phyloP scores from a whole-genome alignment of 2,888 invertebrate species.

The Drepana falcataria region DNA sequence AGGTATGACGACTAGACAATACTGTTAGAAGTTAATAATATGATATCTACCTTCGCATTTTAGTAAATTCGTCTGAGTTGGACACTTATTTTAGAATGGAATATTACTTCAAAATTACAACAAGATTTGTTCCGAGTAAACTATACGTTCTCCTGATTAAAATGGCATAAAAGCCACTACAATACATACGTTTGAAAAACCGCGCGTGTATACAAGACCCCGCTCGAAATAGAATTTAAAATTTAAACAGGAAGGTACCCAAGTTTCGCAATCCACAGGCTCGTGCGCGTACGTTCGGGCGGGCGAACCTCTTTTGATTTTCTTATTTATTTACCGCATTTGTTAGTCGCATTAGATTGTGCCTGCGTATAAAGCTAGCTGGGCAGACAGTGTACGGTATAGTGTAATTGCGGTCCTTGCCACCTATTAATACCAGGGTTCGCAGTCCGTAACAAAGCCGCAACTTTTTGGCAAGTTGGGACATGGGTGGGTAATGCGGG shows the following conservation, averaged over 20 bases:
- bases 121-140: no score
- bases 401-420: slow-evolving; percentile 29
- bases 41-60: no score
- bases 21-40: no score
- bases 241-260: slow-evolving; percentile 29
- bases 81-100: no score
- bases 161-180: slow-evolving; percentile 5
- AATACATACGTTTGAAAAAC: slow-evolving; percentile 12
- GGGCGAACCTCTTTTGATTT: slow-evolving; percentile 15
- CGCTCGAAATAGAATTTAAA: slow-evolving; percentile 33
- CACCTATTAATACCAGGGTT: slow-evolving; percentile 17
- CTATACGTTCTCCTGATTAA: not conserved
- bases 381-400: slow-evolving; percentile 6
- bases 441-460: slow-evolving; percentile 24
- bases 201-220: slow-evolving; percentile 20
- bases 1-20: no score
- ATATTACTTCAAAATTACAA: no score
- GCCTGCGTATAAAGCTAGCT: not conserved
- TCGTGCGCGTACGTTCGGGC: slow-evolving; percentile 13
- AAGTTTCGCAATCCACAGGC: slow-evolving; percentile 21
- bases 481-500: slow-evolving; percentile 21
- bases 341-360: slow-evolving; percentile 2
- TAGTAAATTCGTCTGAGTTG: no score
- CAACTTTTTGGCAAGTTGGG: slow-evolving; percentile 29
- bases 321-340: slow-evolving; percentile 16